These are phyloP conservation scores for Drosophila gaucha DNA, from an alignment of 2,888 invertebrate genomes.

Conservation along the genomic window DNA sequence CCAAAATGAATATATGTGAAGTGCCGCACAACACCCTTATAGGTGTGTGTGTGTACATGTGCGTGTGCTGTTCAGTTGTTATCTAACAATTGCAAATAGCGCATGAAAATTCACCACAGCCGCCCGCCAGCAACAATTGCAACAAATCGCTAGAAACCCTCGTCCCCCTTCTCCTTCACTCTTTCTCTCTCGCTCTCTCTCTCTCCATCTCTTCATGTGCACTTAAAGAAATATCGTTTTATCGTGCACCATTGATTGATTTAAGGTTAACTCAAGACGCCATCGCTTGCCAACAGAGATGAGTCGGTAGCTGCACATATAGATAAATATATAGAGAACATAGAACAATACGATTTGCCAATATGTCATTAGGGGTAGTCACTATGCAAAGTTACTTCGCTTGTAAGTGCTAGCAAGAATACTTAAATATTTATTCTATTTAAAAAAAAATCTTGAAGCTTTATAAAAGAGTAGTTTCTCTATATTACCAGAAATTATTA, in stretches of 20 bases:
- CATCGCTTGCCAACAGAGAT: slow-evolving; percentile 65
- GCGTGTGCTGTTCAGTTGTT: slow-evolving; percentile 42
- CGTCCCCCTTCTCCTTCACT: neutral
- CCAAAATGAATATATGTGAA: slow-evolving; percentile 5
- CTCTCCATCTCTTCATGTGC: slow-evolving; percentile 1
- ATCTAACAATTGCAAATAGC: slow-evolving; percentile 75
- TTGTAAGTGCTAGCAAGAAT: neutral
- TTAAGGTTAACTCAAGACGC: slow-evolving; percentile 78
- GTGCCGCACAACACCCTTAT: slow-evolving; percentile 1
- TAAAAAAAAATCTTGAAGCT: too few relatives aligned
- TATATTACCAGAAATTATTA: too few relatives aligned
- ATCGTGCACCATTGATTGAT: slow-evolving; percentile 78
- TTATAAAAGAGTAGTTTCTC: too few relatives aligned
- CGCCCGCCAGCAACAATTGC: slow-evolving; percentile 39
- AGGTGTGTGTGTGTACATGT: slow-evolving; percentile 1
- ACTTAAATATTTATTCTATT: too few relatives aligned
- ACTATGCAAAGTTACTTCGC: neutral
- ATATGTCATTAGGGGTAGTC: slow-evolving; percentile 41
- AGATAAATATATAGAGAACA: slow-evolving; percentile 14
- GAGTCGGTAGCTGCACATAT: slow-evolving; percentile 15
- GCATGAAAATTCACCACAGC: slow-evolving; percentile 53
- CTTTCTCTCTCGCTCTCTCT: neutral
- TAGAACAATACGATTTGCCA: slow-evolving; percentile 33
- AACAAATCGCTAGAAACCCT: slow-evolving; percentile 26
- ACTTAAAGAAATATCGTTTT: slow-evolving; percentile 43